Evolutionary conservation across 1,140 invertebrate genomes (phyloP).

Genomic region (Augochlora pura): DNA sequence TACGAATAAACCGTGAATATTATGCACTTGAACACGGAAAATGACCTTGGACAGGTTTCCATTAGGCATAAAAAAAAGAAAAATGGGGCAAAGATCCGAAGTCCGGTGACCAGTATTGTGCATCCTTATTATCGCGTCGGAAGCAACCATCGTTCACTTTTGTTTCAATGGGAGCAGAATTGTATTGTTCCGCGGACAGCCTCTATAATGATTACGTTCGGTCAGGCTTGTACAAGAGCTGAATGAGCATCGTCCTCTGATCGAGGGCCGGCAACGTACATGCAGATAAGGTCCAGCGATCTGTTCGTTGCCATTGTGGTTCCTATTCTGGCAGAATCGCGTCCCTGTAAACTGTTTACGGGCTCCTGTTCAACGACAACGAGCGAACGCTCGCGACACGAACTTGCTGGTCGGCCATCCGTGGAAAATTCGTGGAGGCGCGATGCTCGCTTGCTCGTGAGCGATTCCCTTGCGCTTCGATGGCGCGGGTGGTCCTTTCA

Average conservation of each 20-base stretch:
- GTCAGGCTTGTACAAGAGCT: too few species aligned
- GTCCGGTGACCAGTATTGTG: too few species aligned
- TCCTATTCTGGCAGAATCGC: background rate
- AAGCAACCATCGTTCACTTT: too few species aligned
- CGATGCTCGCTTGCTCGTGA: conserved; percentile 57
- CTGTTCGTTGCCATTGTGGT: conserved; percentile 31
- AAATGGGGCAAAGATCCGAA: too few species aligned
- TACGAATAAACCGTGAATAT: too few species aligned
- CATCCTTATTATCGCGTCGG: too few species aligned
- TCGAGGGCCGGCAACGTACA: background rate
- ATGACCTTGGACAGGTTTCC: too few species aligned
- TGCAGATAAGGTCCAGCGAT: conserved; percentile 14
- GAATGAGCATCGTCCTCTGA: background rate
- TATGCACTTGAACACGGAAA: too few species aligned
- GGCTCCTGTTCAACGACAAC: background rate
- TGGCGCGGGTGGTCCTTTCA: conserved; percentile 39
- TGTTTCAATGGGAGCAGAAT: too few species aligned
- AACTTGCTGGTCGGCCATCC: conserved; percentile 36
- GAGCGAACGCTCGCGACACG: background rate
- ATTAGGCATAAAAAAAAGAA: too few species aligned
- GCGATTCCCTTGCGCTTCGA: conserved; percentile 54
- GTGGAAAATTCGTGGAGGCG: conserved; percentile 61
- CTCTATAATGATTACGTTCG: too few species aligned
- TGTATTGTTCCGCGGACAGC: too few species aligned
- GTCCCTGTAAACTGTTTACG: conserved; percentile 22